Base-by-base conservation (phyloP, 2,797 vertebrate genomes). In the Lycodopsis pacificus region DNA sequence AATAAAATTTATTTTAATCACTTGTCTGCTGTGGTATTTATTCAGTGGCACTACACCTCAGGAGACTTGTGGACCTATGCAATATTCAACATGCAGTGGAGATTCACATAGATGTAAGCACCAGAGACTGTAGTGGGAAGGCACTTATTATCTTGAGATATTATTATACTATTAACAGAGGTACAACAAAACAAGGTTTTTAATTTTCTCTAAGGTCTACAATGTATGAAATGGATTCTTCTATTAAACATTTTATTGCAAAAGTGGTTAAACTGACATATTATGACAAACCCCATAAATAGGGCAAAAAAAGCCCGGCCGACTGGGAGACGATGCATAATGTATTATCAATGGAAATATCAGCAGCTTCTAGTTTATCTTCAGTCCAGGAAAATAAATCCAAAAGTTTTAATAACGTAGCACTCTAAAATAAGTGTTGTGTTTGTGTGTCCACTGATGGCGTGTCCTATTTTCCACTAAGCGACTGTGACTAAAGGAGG, bases 1-100 rank as follows among this genome's bases (percentile, higher is more conserved):
- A 92, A 90, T 92, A 92, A 92, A 93, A 44, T 85, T 48, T 91
- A 92, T 94, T 92, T 94, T 89, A 91, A 88, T 81, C 86, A 86
- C 27, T 68, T 30, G 9, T 67, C 14, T 34, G 13, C 20, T 1
- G 15, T 65, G 12, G 3, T 62, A 5, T 48, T 56, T 71, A 27
- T 42, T 7, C 12, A 10, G 19, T 51, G 20, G 46, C 20, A 36
- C 20, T 3, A 59, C 14, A 61, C 56, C 30, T 48, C 9, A 11
- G 20, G 34, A 56, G 19, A 53, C n/a, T 62, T 30, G n/a, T 61
- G 25, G 27, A 12, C 19, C 27, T 4, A 7, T 48, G 7, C 20
- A 0, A n/a, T 57, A 1, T 69, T 32, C 20, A 70, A n/a, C 51
- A 22, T 27, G 2, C 51, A 48, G 36, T 36, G 65, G n/a, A 38